Conservation (phyloP, 2,888 invertebrate genomes). For the Dioctria rufipes region DNA sequence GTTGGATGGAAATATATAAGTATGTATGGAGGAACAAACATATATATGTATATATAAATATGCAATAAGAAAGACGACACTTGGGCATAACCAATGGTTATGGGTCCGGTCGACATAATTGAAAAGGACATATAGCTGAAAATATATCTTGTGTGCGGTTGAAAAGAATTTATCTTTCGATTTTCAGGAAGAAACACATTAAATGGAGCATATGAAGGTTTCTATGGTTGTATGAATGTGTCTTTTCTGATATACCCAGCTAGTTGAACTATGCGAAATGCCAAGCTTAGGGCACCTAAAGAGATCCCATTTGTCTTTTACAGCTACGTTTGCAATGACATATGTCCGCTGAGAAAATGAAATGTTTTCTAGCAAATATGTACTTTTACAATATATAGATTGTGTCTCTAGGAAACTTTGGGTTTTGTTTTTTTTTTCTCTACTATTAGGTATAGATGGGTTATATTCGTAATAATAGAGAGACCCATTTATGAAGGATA, state of each 20-base stretch:
- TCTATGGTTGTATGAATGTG: neutral
- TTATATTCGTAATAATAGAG: too few relatives aligned
- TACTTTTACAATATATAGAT: too few relatives aligned
- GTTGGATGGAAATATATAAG: neutral
- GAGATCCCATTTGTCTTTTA: slow-evolving; percentile 31
- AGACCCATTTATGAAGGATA: too few relatives aligned
- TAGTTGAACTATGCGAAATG: slow-evolving; percentile 1
- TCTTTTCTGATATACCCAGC: neutral
- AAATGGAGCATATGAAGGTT: slow-evolving; percentile 36
- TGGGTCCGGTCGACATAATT: slow-evolving; percentile 22
- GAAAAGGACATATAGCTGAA: slow-evolving; percentile 26
- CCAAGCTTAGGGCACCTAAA: slow-evolving; percentile 5
- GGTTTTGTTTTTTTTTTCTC: too few relatives aligned
- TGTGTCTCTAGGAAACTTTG: too few relatives aligned
- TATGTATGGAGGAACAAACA: too few relatives aligned
- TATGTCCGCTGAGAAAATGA: slow-evolving; percentile 28
- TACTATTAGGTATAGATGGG: too few relatives aligned
- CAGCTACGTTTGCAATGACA: slow-evolving; percentile 27
- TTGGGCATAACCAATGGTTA: too few relatives aligned
- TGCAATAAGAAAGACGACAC: too few relatives aligned
- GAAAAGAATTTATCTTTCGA: slow-evolving; percentile 33
- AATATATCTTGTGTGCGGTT: slow-evolving; percentile 23
- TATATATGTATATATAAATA: too few relatives aligned
- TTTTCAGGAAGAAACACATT: slow-evolving; percentile 28
- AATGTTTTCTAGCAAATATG: neutral